Evolutionary conservation across 1,140 invertebrate species (phyloP).

Genomic region (Holcopasites calliopsidis): DNA sequence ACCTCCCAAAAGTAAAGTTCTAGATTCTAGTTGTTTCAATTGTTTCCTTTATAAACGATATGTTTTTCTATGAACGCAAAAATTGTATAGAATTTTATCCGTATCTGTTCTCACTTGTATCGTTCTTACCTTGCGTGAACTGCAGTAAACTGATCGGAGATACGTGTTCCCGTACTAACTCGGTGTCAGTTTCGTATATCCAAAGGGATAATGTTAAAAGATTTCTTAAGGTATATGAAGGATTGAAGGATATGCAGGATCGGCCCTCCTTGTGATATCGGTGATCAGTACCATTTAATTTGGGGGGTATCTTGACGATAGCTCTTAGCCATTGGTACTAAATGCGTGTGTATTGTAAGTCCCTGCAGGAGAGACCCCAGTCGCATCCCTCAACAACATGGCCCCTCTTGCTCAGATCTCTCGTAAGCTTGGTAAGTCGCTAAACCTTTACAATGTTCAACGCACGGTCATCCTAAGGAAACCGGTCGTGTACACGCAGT

Average conservation of each 20-base stretch:
- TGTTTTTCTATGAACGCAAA: too few relatives aligned
- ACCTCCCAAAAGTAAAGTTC: background rate
- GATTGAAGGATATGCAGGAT: slow-evolving; percentile 46
- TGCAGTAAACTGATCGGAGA: slow-evolving; percentile 8
- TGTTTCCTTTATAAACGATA: background rate
- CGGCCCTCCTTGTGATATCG: slow-evolving; percentile 47
- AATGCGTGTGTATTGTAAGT: slow-evolving; percentile 80
- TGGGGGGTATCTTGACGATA: slow-evolving; percentile 56
- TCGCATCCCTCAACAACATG: slow-evolving; percentile 84
- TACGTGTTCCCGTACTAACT: slow-evolving; percentile 32
- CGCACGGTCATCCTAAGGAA: slow-evolving; percentile 69
- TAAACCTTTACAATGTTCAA: slow-evolving; percentile 59
- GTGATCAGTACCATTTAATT: slow-evolving; percentile 53
- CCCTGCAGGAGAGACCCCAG: slow-evolving; percentile 82
- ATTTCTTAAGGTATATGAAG: slow-evolving; percentile 59
- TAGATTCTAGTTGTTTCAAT: background rate
- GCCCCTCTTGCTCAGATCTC: slow-evolving; percentile 86
- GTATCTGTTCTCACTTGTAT: slow-evolving; percentile 15
- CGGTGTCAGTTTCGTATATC: slow-evolving; percentile 49
- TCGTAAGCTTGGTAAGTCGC: slow-evolving; percentile 84
- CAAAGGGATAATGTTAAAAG: slow-evolving; percentile 41
- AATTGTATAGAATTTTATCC: background rate
- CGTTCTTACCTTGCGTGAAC: background rate
- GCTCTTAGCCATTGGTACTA: slow-evolving; percentile 79
- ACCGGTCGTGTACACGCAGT: slow-evolving; percentile 52